Evolutionary conservation across 2,888 invertebrate genomes (phyloP).

Genomic region (Leptopilina syphax): DNA sequence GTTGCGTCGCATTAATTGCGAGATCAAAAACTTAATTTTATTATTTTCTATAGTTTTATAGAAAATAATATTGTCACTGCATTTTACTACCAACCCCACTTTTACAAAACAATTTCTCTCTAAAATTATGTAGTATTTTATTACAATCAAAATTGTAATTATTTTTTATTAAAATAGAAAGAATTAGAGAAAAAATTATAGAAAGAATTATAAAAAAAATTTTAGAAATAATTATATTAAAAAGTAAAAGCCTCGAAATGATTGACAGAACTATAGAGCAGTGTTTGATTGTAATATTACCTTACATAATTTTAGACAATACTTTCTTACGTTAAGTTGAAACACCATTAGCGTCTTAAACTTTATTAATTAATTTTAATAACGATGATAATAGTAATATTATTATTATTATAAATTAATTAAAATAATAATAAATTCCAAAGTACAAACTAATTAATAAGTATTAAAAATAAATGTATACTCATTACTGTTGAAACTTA

Average conservation of each 20-base stretch:
- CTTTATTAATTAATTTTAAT: too few relatives aligned
- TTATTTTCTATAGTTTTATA: constrained; percentile 19
- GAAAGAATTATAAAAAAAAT: too few relatives aligned
- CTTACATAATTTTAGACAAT: constrained; percentile 30
- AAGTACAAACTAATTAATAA: background rate
- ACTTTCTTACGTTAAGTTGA: constrained; percentile 1
- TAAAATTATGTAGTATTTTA: background rate
- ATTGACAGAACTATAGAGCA: too few relatives aligned
- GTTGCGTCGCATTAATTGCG: constrained; percentile 20
- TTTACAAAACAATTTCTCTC: constrained; percentile 10
- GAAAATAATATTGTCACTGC: constrained; percentile 12
- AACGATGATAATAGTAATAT: too few relatives aligned
- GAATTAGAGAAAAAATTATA: too few relatives aligned
- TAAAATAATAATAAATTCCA: background rate
- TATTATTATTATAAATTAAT: background rate
- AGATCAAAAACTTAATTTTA: constrained; percentile 22
- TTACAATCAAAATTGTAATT: too few relatives aligned
- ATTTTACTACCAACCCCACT: background rate
- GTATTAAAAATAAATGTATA: background rate
- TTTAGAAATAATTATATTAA: too few relatives aligned
- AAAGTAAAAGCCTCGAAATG: too few relatives aligned
- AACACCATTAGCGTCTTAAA: constrained; percentile 1
- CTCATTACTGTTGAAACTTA: too few relatives aligned
- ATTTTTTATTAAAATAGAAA: too few relatives aligned
- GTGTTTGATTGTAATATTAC: background rate